A percentile compares a stretch with the other conserved stretches of the same genome.
phyloP scores from a whole-genome alignment of 2,888 invertebrate species.

The Sminthurides aquaticus region DNA sequence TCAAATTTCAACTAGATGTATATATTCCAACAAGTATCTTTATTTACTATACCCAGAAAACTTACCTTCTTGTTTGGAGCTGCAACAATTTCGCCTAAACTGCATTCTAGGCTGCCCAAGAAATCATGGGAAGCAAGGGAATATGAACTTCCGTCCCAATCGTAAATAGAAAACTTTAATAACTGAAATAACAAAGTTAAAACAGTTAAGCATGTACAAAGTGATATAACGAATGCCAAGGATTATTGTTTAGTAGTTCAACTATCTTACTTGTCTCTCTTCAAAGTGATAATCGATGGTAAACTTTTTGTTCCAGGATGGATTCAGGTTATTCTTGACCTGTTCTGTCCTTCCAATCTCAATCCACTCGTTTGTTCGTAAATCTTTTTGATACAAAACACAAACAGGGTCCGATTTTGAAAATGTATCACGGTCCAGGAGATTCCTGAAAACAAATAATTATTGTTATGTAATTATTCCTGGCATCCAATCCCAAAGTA shows the following conservation, averaged over 20 bases:
- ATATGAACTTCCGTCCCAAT: constrained; percentile 43
- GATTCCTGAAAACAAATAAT: constrained; percentile 46
- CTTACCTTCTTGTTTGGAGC: constrained; percentile 39
- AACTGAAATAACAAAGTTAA: constrained; percentile 37
- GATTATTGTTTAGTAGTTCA: constrained; percentile 38
- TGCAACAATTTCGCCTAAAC: constrained; percentile 51
- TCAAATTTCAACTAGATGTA: neutral
- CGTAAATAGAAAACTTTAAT: constrained; percentile 48
- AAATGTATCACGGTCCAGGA: constrained; percentile 48
- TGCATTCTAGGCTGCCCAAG: constrained; percentile 49
- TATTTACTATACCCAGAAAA: constrained; percentile 8
- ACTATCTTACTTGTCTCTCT: constrained; percentile 45
- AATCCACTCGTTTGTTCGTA: constrained; percentile 41
- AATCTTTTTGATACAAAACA: constrained; percentile 46
- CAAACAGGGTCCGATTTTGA: constrained; percentile 51
- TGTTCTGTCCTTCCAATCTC: constrained; percentile 47
- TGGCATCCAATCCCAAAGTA: neutral
- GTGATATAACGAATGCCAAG: neutral
- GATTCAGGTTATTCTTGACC: constrained; percentile 46
- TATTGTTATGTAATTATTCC: neutral
- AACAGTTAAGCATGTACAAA: neutral
- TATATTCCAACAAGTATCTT: neutral
- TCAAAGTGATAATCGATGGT: constrained; percentile 51
- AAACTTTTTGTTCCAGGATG: constrained; percentile 50
- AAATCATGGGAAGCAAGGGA: constrained; percentile 44